A percentile compares a stretch with the other conserved stretches of the same genome.
These are phyloP conservation scores for Drosophila eugracilis DNA, from an alignment of 1,140 invertebrate genomes.

Conservation along the genomic window DNA sequence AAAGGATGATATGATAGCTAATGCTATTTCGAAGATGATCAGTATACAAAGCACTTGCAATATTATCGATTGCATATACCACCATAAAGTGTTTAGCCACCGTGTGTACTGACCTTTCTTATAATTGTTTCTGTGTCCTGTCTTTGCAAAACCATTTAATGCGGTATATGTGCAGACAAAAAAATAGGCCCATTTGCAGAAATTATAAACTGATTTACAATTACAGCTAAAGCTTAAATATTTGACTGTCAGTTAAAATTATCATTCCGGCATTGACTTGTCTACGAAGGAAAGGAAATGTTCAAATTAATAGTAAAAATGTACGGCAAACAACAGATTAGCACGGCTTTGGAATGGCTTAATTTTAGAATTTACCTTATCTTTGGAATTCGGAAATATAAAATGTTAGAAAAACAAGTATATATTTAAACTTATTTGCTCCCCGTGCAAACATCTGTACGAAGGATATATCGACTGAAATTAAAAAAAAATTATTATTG, in stretches of 20 bases:
- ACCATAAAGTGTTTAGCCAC: slow-evolving; percentile 45
- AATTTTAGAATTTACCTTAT: neutral
- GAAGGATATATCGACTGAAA: slow-evolving; percentile 64
- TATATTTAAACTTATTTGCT: slow-evolving; percentile 30
- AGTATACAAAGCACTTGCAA: slow-evolving; percentile 15
- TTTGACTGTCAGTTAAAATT: neutral
- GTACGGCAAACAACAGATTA: neutral
- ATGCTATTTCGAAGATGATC: slow-evolving; percentile 17
- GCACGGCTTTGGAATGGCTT: slow-evolving; percentile 4
- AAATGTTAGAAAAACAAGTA: slow-evolving; percentile 10
- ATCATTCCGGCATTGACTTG: slow-evolving; percentile 21
- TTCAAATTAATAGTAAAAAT: slow-evolving; percentile 3
- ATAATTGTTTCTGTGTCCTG: slow-evolving; percentile 15
- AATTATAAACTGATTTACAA: slow-evolving; percentile 1
- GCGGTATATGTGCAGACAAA: neutral
- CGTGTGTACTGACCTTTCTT: slow-evolving; percentile 23
- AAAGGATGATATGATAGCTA: slow-evolving; percentile 14
- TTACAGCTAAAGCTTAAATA: neutral
- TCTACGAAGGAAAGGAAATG: neutral
- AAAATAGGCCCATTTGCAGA: neutral
- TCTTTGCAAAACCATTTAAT: slow-evolving; percentile 13
- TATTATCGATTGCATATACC: slow-evolving; percentile 5
- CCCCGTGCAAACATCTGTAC: slow-evolving; percentile 39
- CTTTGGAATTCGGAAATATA: neutral
- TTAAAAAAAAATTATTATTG: slow-evolving; percentile 39